These are phyloP conservation scores for Corythucha ciliata DNA, from an alignment of 2,888 invertebrate genomes.

Conservation along the genomic window DNA sequence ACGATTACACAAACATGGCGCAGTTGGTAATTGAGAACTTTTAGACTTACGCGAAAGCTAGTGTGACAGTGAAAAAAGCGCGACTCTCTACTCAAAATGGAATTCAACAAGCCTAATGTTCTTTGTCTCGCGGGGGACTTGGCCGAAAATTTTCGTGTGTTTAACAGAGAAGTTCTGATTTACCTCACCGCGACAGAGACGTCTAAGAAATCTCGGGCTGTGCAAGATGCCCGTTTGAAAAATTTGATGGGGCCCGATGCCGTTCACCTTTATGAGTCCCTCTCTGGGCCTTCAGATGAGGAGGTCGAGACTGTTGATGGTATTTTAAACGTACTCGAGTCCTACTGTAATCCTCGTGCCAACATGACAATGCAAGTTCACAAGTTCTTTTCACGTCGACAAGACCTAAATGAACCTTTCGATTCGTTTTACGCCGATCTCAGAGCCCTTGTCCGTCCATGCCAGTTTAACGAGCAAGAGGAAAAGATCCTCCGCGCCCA, in stretches of 20 bases:
- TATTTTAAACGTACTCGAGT: slow-evolving; percentile 23
- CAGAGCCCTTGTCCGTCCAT: background rate
- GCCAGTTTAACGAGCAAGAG: slow-evolving; percentile 25
- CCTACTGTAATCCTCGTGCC: slow-evolving; percentile 23
- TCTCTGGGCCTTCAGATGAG: background rate
- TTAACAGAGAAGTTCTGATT: no score
- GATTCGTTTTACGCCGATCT: slow-evolving; percentile 24
- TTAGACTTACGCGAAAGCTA: no score
- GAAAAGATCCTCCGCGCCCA: slow-evolving; percentile 23
- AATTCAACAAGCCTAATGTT: no score
- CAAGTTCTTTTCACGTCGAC: slow-evolving; percentile 25
- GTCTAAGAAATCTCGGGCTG: slow-evolving; percentile 19
- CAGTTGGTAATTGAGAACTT: no score
- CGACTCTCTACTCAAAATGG: no score
- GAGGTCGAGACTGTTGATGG: slow-evolving; percentile 10
- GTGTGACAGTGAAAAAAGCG: no score
- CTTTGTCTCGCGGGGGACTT: slow-evolving; percentile 17
- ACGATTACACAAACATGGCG: no score
- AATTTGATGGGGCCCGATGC: slow-evolving; percentile 18
- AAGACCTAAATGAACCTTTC: slow-evolving; percentile 24
- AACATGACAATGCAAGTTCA: slow-evolving; percentile 28
- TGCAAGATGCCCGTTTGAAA: slow-evolving; percentile 18
- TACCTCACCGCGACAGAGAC: slow-evolving; percentile 20
- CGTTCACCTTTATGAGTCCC: slow-evolving; percentile 8
- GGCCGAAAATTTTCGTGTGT: no score